Base-by-base conservation (phyloP, 2,888 invertebrate genomes). In the Caenorhabditis drosophilae region DNA sequence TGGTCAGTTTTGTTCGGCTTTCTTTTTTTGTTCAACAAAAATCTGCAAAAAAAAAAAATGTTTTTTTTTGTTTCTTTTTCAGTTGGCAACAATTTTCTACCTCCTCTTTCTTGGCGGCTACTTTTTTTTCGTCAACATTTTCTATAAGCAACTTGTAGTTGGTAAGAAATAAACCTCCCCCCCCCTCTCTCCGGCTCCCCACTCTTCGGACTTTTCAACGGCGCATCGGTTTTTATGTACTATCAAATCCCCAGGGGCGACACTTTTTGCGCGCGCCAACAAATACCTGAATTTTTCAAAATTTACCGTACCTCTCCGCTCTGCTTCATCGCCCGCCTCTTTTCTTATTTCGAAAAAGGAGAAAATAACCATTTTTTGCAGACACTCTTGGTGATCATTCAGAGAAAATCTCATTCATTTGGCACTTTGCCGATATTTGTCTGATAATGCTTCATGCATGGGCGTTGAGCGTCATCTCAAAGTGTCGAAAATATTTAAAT, bases 61-160 rank as follows among this genome's bases (percentile, higher is more conserved):
- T n/a, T n/a, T n/a, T n/a, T n/a, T n/a, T n/a, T n/a, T n/a, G n/a
- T n/a, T n/a, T n/a, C n/a, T n/a, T 41, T 64, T 71, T n/a, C 62
- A 71, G 71, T 41, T 66, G 12, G 61, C 61, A 47, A 61, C 72
- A 44, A 69, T 72, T 47, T 55, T 72, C 42, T 61, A 67, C n/a
- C 42, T 72, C 4, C 58, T 72, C 6, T 69, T 60, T 56, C 52
- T 72, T 4, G 72, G 72, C n/a, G 67, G 67, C n/a, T 72, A 72
- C 50, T 66, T 68, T 48, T 72, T 72, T 46, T 70, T 72, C 27
- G 60, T 70, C 56, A 72, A 59, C 18, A 64, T 68, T 20, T 68
- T 68, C 41, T 38, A 68, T 26, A 68, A 68, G 38, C 38, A 59
- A 15, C 38, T 58, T 36, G 62, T 62, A n/a, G 53, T 56, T 52